These are phyloP conservation scores for Brenthis hecate DNA, from an alignment of 2,888 invertebrate species.

Conservation along the genomic window DNA sequence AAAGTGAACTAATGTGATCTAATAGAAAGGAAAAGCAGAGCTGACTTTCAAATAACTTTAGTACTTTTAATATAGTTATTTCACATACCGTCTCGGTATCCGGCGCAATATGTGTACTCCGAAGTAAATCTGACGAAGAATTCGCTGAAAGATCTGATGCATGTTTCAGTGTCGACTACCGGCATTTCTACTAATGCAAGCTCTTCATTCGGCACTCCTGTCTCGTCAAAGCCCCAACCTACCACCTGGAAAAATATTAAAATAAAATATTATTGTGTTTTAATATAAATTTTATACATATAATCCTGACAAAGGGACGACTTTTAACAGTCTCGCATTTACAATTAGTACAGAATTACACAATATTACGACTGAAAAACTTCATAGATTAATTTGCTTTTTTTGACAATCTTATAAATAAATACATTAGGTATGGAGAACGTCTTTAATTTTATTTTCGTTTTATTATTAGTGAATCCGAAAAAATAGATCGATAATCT, in stretches of 20 bases:
- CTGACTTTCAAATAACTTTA: conserved; percentile 1
- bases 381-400: too few species aligned
- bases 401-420: too few species aligned
- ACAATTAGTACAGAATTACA: too few species aligned
- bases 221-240: conserved; percentile 83
- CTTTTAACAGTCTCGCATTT: too few species aligned
- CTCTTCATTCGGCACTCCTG: conserved; percentile 81
- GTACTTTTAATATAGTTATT: not conserved
- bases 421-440: too few species aligned
- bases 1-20: not conserved
- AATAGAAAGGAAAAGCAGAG: conserved; percentile 10
- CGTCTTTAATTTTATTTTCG: too few species aligned
- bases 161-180: conserved; percentile 82
- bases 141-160: conserved; percentile 83
- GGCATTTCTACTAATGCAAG: conserved; percentile 83
- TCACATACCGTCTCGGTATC: conserved; percentile 70
- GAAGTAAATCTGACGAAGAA: conserved; percentile 83
- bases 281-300: not conserved
- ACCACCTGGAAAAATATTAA: conserved; percentile 63
- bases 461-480: too few species aligned
- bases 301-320: too few species aligned
- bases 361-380: too few species aligned
- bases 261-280: not conserved
- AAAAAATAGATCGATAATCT: too few species aligned
- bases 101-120: conserved; percentile 80